These are phyloP conservation scores for Drosophila pectinifera DNA, from an alignment of 1,140 invertebrate genomes.

Conservation along the genomic window DNA sequence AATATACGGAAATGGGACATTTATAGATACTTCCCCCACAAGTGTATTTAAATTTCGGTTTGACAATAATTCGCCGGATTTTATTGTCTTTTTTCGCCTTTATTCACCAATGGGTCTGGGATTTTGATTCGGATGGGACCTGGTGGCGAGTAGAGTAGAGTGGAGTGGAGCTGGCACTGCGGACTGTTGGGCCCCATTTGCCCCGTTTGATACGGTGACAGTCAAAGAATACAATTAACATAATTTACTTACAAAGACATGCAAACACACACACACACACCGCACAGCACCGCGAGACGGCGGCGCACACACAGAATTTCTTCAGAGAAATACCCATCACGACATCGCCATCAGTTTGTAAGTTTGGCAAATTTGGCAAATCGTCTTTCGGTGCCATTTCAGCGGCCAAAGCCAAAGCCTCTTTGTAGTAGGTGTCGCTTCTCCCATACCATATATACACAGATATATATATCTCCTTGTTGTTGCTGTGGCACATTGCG, in stretches of 20 bases:
- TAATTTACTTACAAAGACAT: conserved; percentile 76
- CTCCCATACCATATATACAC: conserved; percentile 7
- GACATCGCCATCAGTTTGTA: conserved; percentile 61
- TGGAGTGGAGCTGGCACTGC: conserved; percentile 4
- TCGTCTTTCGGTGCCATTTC: conserved; percentile 57
- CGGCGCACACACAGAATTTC: conserved; percentile 19
- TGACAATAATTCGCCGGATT: background rate
- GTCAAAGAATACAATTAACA: conserved; percentile 79
- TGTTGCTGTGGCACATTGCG: conserved; percentile 55
- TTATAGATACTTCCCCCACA: background rate
- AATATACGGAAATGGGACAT: background rate
- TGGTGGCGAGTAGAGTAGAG: background rate
- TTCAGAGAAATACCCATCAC: conserved; percentile 49
- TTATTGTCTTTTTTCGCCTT: background rate
- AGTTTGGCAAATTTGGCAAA: conserved; percentile 77
- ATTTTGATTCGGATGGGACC: conserved; percentile 6
- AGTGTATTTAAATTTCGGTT: conserved; percentile 14
- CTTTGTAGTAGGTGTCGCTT: conserved; percentile 33
- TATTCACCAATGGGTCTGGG: conserved; percentile 16
- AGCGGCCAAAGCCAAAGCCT: background rate
- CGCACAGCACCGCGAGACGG: background rate
- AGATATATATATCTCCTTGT: conserved; percentile 16
- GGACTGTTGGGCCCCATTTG: conserved; percentile 17
- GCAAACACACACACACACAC: conserved; percentile 25
- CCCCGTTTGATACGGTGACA: conserved; percentile 59